Base-by-base conservation (phyloP, 2,888 invertebrate genomes). In the Fissipunctia ypsillon region DNA sequence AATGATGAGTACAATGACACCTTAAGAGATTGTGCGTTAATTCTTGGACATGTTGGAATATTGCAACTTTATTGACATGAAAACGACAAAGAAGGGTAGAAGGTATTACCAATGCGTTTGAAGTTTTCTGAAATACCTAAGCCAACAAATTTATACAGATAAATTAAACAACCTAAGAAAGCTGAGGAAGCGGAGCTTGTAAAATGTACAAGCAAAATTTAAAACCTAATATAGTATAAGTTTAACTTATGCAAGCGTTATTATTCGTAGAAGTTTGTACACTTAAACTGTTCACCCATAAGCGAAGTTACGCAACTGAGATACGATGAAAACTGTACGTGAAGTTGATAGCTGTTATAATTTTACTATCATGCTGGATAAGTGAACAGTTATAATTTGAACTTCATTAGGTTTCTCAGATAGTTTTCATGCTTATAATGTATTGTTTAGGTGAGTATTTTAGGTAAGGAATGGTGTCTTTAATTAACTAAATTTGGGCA, bases 201-300 rank as follows among this genome's bases (percentile, higher is more conserved):
- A 50, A 6, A 45, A 19, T 16, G 2, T 56, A 14, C 2, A 31
- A 52, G 66, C 4, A 56, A 74, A 65, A 70, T 73, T 63, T 67
- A 56, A 82, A 70, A 78, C 48, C 48, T 66, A 52, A 72, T 65
- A 43, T 38, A 81, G 22, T 41, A 45, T 6, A 57, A 69, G 28
- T 63, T 52, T 7, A 57, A 69, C n/a, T 69, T 65, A 52, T 31
- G 78, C 48, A 35, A 57, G 65, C 28, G 63, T 68, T 76, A 64
- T 75, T 67, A 73, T 78, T 65, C 38, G 31, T 41, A 43, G 6
- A 80, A 82, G 68, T 80, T 76, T 66, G 38, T 35, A 25, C 57
- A 66, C 83, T 80, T 78, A 83, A 78, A 83, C 57, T 72, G 60
- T 60, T 78, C 68, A 66, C 45, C 61, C 78, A 60, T 78, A 77